These are phyloP conservation scores for Psittacula echo DNA, from an alignment of 2,797 vertebrate genomes.

Conservation along the genomic window DNA sequence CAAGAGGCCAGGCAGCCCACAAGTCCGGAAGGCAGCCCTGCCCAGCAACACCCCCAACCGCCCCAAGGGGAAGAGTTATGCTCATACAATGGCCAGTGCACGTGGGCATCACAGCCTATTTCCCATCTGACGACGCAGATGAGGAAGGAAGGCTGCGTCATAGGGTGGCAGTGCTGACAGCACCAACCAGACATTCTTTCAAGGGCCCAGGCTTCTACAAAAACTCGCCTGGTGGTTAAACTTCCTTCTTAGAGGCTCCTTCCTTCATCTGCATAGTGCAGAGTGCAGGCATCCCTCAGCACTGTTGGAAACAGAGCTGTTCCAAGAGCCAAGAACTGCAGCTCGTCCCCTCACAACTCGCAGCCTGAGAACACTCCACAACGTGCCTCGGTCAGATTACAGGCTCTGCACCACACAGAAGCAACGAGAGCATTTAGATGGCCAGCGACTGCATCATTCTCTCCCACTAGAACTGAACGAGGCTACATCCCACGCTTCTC, in stretches of 20 bases:
- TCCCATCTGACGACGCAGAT: fast-evolving
- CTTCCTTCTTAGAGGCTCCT: neutral
- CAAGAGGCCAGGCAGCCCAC: fast-evolving
- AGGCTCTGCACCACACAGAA: neutral
- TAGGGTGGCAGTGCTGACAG: fast-evolving
- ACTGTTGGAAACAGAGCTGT: neutral
- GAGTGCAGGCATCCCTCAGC: neutral
- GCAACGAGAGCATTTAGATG: fast-evolving
- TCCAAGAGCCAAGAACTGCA: neutral
- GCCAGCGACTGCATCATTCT: fast-evolving
- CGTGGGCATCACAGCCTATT: fast-evolving
- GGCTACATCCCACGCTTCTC: neutral
- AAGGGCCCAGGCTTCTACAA: neutral
- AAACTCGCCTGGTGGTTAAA: neutral
- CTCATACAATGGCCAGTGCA: fast-evolving
- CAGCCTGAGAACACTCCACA: fast-evolving
- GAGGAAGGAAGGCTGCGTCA: fast-evolving
- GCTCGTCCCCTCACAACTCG: neutral
- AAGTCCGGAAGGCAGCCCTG: fast-evolving
- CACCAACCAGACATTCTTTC: fast-evolving
- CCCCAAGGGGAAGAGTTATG: neutral
- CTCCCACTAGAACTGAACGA: fast-evolving
- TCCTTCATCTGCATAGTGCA: neutral
- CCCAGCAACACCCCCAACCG: fast-evolving
- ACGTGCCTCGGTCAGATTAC: neutral